Evolutionary conservation across 2,888 invertebrate species (phyloP), one percentile per base, ranked within the genome.

Genomic region (Syritta pipiens): DNA sequence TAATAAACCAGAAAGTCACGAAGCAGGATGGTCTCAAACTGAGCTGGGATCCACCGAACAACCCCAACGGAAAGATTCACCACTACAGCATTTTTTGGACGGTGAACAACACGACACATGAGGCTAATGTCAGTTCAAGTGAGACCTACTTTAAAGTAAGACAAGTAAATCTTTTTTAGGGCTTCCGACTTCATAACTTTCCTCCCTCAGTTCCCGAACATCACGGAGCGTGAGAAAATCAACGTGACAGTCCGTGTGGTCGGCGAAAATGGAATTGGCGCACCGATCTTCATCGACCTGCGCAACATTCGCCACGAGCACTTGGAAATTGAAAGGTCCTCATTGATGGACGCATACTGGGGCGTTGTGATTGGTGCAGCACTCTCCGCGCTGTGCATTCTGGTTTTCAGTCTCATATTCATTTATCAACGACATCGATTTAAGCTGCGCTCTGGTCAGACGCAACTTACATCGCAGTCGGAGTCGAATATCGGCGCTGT

Each of bases 221-320:
- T 88, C 10, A 86, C 87, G 4, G 87, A 88, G 59, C 84, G 84
- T 5, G 87, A 88, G 17, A 86, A 86, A 83, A 86, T 89, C 35
- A 87, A 89, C 81, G 86, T 89, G 28, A 86, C 89, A 6, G 84
- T 89, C 2, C 85, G 88, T 5, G 89, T 88, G 1, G 85, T 88
- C 7, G 88, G 89, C 1, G 87, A 87, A 26, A 87, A 86, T 1
- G 89, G 88, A 4, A 85, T 87, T 1, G 89, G 89, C 0, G 86
- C 88, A 0, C 89, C 89, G 1, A 86, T 89, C 46, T 88, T 84
- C 51, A 85, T 88, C 7, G 86, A 89, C 75, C 74, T 88, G 53
- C 83, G 84, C 2, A 84, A 84, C 24, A 83, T 85, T 7, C 84
- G 84, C 68, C 85, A 85, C 65, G 83, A 83, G 3, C 75, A 84